Evolutionary conservation across 2,888 invertebrate genomes (phyloP), one percentile per base, ranked within the genome.

Genomic region (Pristionchus maxplancki): DNA sequence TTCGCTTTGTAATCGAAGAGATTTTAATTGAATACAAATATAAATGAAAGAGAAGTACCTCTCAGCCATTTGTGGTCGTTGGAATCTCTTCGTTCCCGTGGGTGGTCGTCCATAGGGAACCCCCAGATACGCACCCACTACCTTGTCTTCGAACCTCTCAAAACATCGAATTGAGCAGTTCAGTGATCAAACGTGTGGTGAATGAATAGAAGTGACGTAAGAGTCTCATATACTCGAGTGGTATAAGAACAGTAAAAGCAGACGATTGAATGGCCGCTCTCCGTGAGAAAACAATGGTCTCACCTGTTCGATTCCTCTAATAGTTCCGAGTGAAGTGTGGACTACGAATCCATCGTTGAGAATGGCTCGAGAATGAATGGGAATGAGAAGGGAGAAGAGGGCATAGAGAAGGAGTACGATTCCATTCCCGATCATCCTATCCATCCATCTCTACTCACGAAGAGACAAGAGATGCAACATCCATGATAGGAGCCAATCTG

Each of bases 71-170:
- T 94, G 92, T 6, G 94, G 92, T 58, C 89, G 88, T 34, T 90
- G 91, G 89, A 94, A 94, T 81, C 94, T 90, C 78, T 92, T 84
- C 28, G 88, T 64, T 15, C 93, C 94, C 53, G 91, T 89, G 40
- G 94, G 94, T 58, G 92, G 92, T 50, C 92, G 90, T 13, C 93
- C 94, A 87, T 93, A 94, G n/a, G 94, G 94, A 31, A 94, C 93
- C 40, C 94, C 94, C 50, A 94, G 91, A 88, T 91, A 94, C n/a
- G 93, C 92, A 67, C 89, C 89, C 13, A 93, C 89, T 28, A 88
- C 85, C 13, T 87, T 85, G 24, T 90, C 92, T 44, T 92, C 90
- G 85, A 91, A 92, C 48, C 86, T 90, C 92, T 92, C 67, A 0
- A 74, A 9, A 1, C 8, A 11, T 40, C 74, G n/a, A n/a, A n/a